Base-by-base conservation (phyloP, 2,888 invertebrate species). In the Caenorhabditis drosophilae region DNA sequence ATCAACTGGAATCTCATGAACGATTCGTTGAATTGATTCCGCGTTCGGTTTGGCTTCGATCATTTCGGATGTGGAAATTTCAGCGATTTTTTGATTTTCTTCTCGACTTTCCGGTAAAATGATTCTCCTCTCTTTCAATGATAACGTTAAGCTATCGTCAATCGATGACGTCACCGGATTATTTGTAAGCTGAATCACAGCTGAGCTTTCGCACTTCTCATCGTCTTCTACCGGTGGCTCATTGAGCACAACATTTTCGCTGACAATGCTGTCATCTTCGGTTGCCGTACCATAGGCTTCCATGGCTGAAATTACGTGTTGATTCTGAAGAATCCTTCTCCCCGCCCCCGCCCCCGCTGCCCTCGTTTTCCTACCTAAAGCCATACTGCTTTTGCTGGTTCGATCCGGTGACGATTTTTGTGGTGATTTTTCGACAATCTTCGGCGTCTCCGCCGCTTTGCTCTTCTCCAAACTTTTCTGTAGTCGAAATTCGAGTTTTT, bases 231-330 rank as follows among this genome's bases (percentile, higher is more conserved):
- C 36, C 34, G 7, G n/a, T 50, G 6, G 7, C 31, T 31, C 31
- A 9, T 25, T 36, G 2, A 16, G 9, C 6, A 6, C 44, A 20
- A 47, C 53, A 18, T 47, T 60, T 25, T 62, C 62, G 49, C 56
- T 56, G 16, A 62, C 48, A 4, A 62, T 52, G 45, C 62, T 58
- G 18, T 66, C 63, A 31, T 70, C 70, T 15, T 70, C 75, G 0
- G 70, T 73, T 6, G 69, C 70, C 2, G 64, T 73, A 15, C 70
- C 78, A 22, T 78, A 71, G 9, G 77, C 80, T 47, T 80, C 80
- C 80, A 80, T 79, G 6, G 77, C 78, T 58, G 74, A 22, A 36
- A 57, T 54, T 0, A 31, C 12, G 47, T 26, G 15, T 31, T 9
- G 12, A 31, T 31, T 31, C 31, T 31, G 31, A 31, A 31, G 31